Conservation (phyloP, 53 echinoderm and acorn worm species). For the Mesocentrotus franciscanus region DNA sequence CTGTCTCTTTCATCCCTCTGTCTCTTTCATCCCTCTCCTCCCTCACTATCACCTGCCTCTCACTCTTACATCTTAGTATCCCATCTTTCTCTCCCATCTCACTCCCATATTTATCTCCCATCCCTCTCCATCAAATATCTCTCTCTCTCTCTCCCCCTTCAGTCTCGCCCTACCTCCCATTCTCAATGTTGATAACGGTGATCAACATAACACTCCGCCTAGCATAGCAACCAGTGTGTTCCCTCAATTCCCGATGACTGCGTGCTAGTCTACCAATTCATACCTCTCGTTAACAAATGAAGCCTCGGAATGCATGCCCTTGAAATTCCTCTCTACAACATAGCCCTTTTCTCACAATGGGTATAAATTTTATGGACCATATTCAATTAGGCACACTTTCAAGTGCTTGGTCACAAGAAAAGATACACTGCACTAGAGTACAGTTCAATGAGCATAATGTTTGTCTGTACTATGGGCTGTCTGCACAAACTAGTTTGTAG, state of each 20-base stretch:
- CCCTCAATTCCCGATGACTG: slow-evolving; percentile 46
- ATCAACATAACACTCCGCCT: slow-evolving; percentile 68
- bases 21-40: not conserved
- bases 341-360: not conserved
- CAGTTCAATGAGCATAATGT: not conserved
- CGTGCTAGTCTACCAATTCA: slow-evolving; percentile 32
- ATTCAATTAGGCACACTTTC: not conserved
- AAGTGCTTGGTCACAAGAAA: not conserved
- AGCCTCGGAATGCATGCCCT: not conserved
- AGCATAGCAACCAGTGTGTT: slow-evolving; percentile 70
- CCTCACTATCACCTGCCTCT: not conserved
- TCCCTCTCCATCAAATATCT: not conserved
- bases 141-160: not conserved
- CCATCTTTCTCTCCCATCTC: not conserved
- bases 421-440: not conserved
- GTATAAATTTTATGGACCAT: not conserved
- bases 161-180: slow-evolving; percentile 47
- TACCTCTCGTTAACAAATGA: not conserved
- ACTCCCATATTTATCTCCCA: not conserved
- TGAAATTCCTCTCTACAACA: not conserved
- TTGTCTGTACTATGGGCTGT: not conserved
- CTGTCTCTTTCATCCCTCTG: not conserved
- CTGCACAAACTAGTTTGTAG: slow-evolving; percentile 17
- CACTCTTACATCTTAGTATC: too few species aligned
- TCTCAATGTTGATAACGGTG: slow-evolving; percentile 53